A percentile compares a stretch with the other conserved stretches of the same genome.
phyloP scores from a whole-genome alignment of 2,113 vertebrate species.

The Oryzias curvinotus region DNA sequence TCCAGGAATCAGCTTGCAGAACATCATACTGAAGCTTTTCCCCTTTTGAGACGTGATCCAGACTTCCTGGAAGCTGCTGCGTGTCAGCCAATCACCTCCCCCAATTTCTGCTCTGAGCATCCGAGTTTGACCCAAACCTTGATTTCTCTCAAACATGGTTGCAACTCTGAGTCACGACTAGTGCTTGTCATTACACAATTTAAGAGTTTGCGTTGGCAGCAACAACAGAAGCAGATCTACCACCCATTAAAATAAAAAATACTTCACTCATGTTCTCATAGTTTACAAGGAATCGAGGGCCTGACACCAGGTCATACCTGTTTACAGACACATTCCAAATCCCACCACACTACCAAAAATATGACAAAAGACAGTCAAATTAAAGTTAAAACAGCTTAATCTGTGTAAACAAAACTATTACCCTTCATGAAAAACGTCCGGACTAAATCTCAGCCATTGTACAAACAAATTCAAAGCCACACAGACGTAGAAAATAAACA shows the following conservation, averaged over 20 bases:
- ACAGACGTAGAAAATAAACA: not conserved
- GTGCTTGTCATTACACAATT: not conserved
- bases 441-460: not conserved
- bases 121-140: too few relatives aligned
- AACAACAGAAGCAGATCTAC: not conserved
- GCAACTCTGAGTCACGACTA: too few relatives aligned
- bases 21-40: constrained; percentile 12
- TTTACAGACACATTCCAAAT: constrained; percentile 21
- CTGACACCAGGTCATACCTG: constrained; percentile 18
- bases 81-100: not conserved
- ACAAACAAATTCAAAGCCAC: constrained; percentile 6
- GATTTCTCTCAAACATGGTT: too few relatives aligned
- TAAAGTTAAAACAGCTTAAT: not conserved
- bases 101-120: not conserved
- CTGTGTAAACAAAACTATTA: not conserved
- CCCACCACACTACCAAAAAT: not conserved
- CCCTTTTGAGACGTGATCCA: constrained; percentile 8
- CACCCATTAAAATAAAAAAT: constrained; percentile 6
- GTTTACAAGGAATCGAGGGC: constrained; percentile 19
- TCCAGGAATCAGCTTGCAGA: not conserved
- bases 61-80: constrained; percentile 3
- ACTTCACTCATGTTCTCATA: not conserved
- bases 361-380: not conserved
- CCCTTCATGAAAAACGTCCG: not conserved
- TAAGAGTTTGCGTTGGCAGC: not conserved